Percentiles rank a stretch among this genome's conserved stretches.
Conservation (phyloP, 2,797 vertebrate species). For the Myiothlypis chrysogaster region DNA sequence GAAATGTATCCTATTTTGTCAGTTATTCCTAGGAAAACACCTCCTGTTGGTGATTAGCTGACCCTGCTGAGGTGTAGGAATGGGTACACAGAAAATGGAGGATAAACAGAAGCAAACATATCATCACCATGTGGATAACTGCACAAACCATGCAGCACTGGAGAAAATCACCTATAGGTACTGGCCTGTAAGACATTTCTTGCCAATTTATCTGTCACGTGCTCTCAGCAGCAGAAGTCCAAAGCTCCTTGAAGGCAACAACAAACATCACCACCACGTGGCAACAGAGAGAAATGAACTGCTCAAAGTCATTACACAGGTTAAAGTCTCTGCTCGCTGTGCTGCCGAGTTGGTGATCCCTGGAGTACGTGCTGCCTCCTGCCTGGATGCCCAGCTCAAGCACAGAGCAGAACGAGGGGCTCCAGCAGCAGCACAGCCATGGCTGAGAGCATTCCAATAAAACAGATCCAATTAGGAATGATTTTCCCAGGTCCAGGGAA, state of each 20-base stretch:
- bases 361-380: not conserved
- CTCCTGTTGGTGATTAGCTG: not conserved
- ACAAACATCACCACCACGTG: not conserved
- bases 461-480: not conserved
- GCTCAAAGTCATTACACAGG: rapidly evolving
- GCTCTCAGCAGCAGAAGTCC: not conserved
- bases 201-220: not conserved
- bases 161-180: not conserved
- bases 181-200: not conserved
- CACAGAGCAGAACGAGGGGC: not conserved
- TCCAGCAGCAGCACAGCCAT: not conserved
- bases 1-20: not conserved
- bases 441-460: not conserved
- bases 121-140: not conserved
- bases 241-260: not conserved
- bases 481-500: not conserved
- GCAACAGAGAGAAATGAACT: not conserved
- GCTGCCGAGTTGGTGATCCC: not conserved
- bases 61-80: not conserved
- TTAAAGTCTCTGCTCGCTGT: rapidly evolving
- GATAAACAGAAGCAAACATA: not conserved
- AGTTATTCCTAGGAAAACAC: not conserved
- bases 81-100: not conserved
- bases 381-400: not conserved
- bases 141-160: not conserved